These are phyloP conservation scores for Lepidostoma basale DNA, from an alignment of 1,140 invertebrate genomes.

Conservation along the genomic window DNA sequence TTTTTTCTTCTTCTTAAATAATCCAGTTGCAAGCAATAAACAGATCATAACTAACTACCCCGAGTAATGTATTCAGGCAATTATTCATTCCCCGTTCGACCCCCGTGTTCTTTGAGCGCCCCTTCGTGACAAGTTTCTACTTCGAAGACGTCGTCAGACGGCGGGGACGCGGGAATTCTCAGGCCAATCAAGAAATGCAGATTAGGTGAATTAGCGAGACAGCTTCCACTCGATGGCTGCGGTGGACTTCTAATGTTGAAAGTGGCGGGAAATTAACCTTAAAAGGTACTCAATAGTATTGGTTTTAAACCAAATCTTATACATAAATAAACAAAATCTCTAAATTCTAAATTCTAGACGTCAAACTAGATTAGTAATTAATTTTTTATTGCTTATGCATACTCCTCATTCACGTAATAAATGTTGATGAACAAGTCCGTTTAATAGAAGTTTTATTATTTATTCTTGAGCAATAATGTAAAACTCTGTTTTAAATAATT, in stretches of 20 bases:
- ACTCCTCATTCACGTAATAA: no score
- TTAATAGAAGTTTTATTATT: no score
- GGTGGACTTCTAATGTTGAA: neutral
- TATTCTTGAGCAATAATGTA: no score
- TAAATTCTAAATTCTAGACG: no score
- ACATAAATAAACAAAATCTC: no score
- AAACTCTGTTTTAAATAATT: no score
- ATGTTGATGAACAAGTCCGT: no score
- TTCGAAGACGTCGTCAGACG: slow-evolving; percentile 14
- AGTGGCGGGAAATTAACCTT: neutral
- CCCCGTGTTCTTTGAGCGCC: neutral
- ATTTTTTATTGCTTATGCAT: no score
- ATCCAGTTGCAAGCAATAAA: neutral
- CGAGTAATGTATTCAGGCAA: slow-evolving; percentile 2
- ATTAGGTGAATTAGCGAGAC: slow-evolving; percentile 44
- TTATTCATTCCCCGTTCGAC: neutral
- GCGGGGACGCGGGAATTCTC: slow-evolving; percentile 36
- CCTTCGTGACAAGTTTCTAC: slow-evolving; percentile 1
- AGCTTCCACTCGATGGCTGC: slow-evolving; percentile 41
- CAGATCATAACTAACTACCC: no score
- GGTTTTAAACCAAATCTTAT: no score
- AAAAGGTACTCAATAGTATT: neutral
- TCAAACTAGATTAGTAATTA: no score
- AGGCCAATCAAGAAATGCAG: slow-evolving; percentile 47
- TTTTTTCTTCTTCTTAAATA: no score